These are phyloP conservation scores for Onthophagus sagittarius DNA, from an alignment of 2,888 invertebrate species.

Conservation along the genomic window DNA sequence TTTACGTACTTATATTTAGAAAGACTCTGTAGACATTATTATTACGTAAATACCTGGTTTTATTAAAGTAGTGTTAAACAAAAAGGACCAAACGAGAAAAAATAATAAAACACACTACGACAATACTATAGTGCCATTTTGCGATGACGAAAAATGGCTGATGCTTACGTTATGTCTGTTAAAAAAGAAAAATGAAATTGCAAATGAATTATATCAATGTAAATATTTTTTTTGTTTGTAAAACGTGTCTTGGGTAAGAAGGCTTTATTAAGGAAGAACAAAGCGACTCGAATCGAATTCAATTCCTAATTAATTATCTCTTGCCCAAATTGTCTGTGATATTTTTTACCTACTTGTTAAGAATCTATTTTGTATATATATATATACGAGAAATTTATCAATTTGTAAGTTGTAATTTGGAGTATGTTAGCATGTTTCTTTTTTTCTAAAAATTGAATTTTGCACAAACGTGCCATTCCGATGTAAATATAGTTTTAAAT, in stretches of 20 bases:
- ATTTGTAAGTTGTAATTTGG: not conserved
- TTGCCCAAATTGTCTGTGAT: conserved; percentile 48
- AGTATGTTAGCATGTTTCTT: not conserved
- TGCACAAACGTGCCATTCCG: not conserved
- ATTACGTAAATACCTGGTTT: not conserved
- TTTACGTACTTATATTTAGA: conserved; percentile 5
- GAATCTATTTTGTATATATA: conserved; percentile 8
- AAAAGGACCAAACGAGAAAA: not conserved
- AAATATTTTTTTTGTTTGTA: conserved; percentile 4
- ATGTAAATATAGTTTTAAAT: conserved; percentile 9
- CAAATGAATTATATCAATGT: conserved; percentile 23
- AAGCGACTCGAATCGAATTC: conserved; percentile 25
- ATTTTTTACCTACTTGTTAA: conserved; percentile 25
- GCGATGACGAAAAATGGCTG: conserved; percentile 23
- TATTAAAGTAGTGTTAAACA: not conserved
- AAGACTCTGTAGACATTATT: conserved; percentile 6
- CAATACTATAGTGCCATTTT: conserved; percentile 7
- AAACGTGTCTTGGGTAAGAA: conserved; percentile 17
- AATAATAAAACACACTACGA: not conserved
- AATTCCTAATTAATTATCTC: conserved; percentile 39
- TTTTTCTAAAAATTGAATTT: conserved; percentile 1
- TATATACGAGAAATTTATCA: not conserved
- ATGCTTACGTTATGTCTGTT: not conserved
- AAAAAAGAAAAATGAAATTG: not conserved
- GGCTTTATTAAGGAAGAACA: conserved; percentile 21